Percentiles rank a stretch among this genome's conserved stretches.
phyloP scores from a whole-genome alignment of 2,888 invertebrate species.

The Andrena chrysosceles region DNA sequence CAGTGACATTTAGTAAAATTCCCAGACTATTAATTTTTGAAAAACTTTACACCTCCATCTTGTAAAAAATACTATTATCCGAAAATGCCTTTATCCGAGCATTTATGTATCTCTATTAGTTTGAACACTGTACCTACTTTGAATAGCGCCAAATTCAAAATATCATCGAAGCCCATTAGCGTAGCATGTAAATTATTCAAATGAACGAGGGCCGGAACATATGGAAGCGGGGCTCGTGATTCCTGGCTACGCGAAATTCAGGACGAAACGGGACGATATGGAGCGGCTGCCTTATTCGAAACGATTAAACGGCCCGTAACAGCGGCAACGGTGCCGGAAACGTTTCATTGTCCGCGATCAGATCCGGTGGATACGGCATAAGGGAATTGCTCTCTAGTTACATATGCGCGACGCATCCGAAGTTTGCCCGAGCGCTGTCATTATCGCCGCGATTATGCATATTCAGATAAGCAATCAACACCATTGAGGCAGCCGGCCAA shows the following conservation, averaged over 20 bases:
- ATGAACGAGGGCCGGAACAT: no score
- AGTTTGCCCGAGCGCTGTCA: slow-evolving; percentile 64
- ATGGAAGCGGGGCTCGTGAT: no score
- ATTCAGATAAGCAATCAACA: slow-evolving; percentile 75
- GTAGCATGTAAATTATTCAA: no score
- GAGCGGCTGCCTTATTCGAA: neutral
- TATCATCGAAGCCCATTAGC: no score
- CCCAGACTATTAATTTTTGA: no score
- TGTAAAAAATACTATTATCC: no score
- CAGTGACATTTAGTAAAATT: no score
- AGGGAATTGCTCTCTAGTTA: slow-evolving; percentile 72
- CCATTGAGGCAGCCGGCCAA: slow-evolving; percentile 65
- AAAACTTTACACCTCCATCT: no score
- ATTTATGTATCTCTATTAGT: no score
- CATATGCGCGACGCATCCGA: slow-evolving; percentile 68
- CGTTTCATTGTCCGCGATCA: slow-evolving; percentile 66
- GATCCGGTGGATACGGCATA: slow-evolving; percentile 59
- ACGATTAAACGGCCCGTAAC: slow-evolving; percentile 53
- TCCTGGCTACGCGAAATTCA: neutral
- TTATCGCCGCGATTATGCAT: slow-evolving; percentile 72
- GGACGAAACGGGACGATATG: slow-evolving; percentile 6
- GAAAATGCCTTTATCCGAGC: no score
- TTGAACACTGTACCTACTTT: no score
- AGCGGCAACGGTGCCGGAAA: slow-evolving; percentile 42
- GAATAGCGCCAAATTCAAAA: no score